Evolutionary conservation across 2,888 invertebrate genomes (phyloP).

Genomic region (Oxyteleia sp.): DNA sequence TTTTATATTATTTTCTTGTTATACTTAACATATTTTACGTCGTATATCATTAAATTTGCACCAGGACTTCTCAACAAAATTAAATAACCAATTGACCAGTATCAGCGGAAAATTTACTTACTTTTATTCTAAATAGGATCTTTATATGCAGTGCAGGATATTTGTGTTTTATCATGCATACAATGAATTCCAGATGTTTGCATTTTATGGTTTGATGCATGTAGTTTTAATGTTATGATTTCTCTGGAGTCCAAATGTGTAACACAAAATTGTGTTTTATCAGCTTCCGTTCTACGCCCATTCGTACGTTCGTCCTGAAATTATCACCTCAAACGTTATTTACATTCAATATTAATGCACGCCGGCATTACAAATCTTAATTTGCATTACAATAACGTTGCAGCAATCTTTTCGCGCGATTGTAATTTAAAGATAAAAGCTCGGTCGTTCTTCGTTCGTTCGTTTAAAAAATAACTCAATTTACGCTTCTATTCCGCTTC

Average conservation of each 20-base stretch:
- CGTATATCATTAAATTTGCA: no score
- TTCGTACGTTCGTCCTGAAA: not conserved
- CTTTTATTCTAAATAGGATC: constrained; percentile 4
- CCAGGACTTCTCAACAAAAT: no score
- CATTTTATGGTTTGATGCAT: constrained; percentile 36
- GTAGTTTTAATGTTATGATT: constrained; percentile 39
- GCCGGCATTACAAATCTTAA: not conserved
- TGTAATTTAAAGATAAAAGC: no score
- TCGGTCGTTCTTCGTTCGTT: no score
- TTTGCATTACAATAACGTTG: constrained; percentile 12
- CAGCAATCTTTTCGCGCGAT: not conserved
- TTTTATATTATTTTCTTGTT: no score
- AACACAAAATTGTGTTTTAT: constrained; percentile 38
- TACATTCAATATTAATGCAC: constrained; percentile 23
- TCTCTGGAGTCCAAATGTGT: constrained; percentile 38
- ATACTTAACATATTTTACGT: no score
- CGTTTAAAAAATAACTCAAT: no score
- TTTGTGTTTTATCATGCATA: constrained; percentile 16
- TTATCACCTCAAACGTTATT: constrained; percentile 36
- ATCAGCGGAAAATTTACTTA: no score
- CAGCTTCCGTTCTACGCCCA: constrained; percentile 30
- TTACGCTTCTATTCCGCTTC: not conserved
- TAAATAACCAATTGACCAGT: no score
- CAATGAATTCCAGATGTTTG: constrained; percentile 23
- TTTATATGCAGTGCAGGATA: not conserved